Evolutionary conservation across 2,113 vertebrate species (phyloP), one percentile per base, ranked within the genome.

Genomic region (Anguilla rostrata): DNA sequence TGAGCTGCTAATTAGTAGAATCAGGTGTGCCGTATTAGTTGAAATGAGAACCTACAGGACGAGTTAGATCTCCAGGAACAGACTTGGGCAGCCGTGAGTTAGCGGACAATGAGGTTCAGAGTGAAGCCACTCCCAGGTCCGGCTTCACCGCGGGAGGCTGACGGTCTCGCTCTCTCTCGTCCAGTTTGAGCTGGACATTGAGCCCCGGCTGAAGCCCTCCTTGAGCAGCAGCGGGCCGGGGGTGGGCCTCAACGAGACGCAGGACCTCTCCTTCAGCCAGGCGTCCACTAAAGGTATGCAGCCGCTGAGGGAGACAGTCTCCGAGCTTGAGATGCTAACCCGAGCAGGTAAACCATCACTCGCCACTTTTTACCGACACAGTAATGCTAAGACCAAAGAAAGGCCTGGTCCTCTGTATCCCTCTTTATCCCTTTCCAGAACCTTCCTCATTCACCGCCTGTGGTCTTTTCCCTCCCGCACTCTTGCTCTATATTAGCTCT

Each of bases 111-210:
- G 41, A 20, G 41, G 40, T 43, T 78, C 34, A 1, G 39, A 39
- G 3, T 14, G 1, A 18, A 81, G 34, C 34, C 34, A 39, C 26
- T n/a, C 75, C 8, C 41, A 34, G 63, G 12, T 6, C 39, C 5
- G 71, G 40, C 4, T 75, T 26, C 39, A 40, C 6, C 39, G 39
- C 18, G 14, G 79, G 11, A 40, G 12, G 5, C 41, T 53, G 43
- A n/a, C 14, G 20, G 6, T 83, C 39, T 34, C 34, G 85, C 14
- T 86, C 39, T 85, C 79, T 57, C 18, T 20, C 34, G 16, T 88
- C 11, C 94, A 99, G 98, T 99, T 99, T 92, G 96, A 99, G 90
- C 94, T 99, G 93, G 98, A 99, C 90, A 97, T 98, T 0, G 98
- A 99, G 91, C 98, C 98, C 63, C 98, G 97, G 82, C 93, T 97